These are phyloP conservation scores for Temnothorax nylanderi DNA, from an alignment of 1,140 invertebrate genomes.

Conservation along the genomic window DNA sequence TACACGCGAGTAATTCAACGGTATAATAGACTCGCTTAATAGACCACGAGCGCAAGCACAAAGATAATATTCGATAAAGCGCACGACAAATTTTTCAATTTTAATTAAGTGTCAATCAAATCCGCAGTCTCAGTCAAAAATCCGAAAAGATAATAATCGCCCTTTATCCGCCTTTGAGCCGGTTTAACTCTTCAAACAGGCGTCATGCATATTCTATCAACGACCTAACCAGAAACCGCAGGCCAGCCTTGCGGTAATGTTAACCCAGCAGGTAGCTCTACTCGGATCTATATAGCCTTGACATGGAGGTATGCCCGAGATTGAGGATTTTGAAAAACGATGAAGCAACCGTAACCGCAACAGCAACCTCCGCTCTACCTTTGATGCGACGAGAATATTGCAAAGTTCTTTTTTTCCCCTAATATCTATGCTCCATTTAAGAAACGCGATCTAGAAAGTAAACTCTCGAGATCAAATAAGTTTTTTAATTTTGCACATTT, in stretches of 20 bases:
- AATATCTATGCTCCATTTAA: slow-evolving; percentile 23
- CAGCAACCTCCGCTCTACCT: slow-evolving; percentile 30
- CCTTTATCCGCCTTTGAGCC: slow-evolving; percentile 64
- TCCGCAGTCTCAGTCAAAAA: slow-evolving; percentile 21
- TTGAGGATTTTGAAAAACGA: slow-evolving; percentile 72
- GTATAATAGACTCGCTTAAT: background rate
- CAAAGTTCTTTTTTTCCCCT: background rate
- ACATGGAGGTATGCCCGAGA: slow-evolving; percentile 53
- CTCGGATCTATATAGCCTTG: slow-evolving; percentile 67
- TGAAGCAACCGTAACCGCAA: slow-evolving; percentile 52
- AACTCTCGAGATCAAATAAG: background rate
- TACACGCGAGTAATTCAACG: background rate
- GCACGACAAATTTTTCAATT: slow-evolving; percentile 16
- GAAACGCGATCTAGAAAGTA: background rate
- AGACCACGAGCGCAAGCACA: background rate
- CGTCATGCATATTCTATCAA: slow-evolving; percentile 81
- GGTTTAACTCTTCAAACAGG: slow-evolving; percentile 78
- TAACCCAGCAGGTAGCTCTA: slow-evolving; percentile 68
- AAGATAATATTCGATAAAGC: background rate
- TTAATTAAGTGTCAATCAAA: slow-evolving; percentile 41
- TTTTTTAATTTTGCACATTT: background rate
- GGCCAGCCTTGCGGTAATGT: slow-evolving; percentile 74
- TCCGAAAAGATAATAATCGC: slow-evolving; percentile 47
- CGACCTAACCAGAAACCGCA: slow-evolving; percentile 75
- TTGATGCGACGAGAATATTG: slow-evolving; percentile 50